Percentiles rank a stretch among this genome's conserved stretches.
phyloP scores from a whole-genome alignment of 2,888 invertebrate genomes.

The Philopedon plagiatum region DNA sequence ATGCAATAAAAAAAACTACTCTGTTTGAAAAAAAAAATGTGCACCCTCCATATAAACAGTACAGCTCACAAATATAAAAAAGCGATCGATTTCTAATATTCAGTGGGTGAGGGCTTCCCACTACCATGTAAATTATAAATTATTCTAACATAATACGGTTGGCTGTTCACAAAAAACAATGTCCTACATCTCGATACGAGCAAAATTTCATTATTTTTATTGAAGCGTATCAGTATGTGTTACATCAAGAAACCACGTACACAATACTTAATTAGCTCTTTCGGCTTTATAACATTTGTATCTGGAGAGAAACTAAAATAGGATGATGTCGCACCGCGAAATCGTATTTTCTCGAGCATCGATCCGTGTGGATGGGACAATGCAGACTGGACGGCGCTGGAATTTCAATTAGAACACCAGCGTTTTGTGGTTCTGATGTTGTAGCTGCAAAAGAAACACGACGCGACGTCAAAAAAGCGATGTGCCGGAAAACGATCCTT shows the following conservation, averaged over 20 bases:
- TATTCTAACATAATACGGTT: no score
- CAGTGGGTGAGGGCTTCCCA: no score
- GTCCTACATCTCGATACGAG: background rate
- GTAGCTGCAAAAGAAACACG: background rate
- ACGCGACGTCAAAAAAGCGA: background rate
- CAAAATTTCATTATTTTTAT: background rate
- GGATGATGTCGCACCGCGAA: constrained; percentile 25
- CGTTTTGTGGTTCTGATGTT: background rate
- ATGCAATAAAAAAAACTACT: no score
- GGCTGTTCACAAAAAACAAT: no score
- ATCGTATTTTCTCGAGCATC: constrained; percentile 26
- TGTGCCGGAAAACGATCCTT: no score
- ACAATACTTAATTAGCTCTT: background rate
- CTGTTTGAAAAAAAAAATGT: no score
- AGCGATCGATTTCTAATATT: no score
- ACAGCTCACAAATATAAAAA: no score
- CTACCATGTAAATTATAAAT: no score
- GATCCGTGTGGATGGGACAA: constrained; percentile 12
- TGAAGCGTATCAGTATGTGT: background rate
- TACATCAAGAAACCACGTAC: background rate
- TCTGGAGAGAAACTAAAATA: constrained; percentile 25
- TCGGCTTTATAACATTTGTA: background rate
- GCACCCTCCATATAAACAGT: no score
- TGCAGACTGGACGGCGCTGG: constrained; percentile 24
- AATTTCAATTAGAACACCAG: constrained; percentile 12